These are phyloP conservation scores for Silurus aristotelis DNA, from an alignment of 2,797 vertebrate species.

Conservation along the genomic window DNA sequence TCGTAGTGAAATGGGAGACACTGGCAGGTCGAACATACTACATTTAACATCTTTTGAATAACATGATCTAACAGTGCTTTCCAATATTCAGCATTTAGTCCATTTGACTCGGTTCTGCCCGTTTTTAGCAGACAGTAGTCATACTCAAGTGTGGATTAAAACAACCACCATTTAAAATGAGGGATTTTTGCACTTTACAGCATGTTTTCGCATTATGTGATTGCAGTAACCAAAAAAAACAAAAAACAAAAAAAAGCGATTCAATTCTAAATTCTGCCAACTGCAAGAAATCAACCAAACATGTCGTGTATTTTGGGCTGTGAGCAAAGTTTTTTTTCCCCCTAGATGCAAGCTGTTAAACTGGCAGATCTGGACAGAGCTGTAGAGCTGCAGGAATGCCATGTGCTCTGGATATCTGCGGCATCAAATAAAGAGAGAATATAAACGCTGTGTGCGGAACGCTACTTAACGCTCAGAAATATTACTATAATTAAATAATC, in stretches of 20 bases:
- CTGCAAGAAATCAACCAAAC: constrained; percentile 10
- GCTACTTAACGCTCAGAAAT: neutral
- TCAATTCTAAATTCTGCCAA: neutral
- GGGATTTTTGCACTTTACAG: neutral
- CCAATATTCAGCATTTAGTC: neutral
- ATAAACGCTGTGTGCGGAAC: neutral
- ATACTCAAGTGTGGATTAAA: neutral
- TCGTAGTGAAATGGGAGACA: neutral
- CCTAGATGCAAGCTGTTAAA: constrained; percentile 14
- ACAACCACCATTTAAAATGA: neutral
- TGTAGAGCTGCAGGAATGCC: neutral
- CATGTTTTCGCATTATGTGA: neutral
- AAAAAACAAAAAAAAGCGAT: neutral
- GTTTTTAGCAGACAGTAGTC: neutral
- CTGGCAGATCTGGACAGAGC: constrained; percentile 9
- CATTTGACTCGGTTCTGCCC: neutral
- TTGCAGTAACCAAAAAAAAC: neutral
- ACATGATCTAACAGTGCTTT: neutral
- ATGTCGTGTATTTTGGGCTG: constrained; percentile 3
- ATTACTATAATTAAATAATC: constrained; percentile 11
- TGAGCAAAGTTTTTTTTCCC: neutral
- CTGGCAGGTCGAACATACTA: constrained; percentile 1
- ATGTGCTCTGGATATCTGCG: constrained; percentile 9
- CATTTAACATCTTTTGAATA: constrained; percentile 9
- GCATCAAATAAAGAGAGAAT: constrained; percentile 2